These are phyloP conservation scores for Paelopatides confundens DNA, from an alignment of 53 echinoderm and acorn worm genomes.

Conservation along the genomic window DNA sequence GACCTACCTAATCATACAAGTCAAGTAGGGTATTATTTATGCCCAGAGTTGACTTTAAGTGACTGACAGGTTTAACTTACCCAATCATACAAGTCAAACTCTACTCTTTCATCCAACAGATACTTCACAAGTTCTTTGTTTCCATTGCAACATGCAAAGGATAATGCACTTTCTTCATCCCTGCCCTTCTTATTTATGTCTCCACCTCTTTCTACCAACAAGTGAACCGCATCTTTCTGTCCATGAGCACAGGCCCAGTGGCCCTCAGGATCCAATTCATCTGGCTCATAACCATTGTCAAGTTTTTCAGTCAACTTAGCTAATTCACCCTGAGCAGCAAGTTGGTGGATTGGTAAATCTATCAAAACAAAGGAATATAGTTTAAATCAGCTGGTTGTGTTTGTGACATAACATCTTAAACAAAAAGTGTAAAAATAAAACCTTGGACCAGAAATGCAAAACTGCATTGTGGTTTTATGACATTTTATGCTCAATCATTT, in stretches of 20 bases:
- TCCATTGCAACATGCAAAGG: constrained; percentile 87
- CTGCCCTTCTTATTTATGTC: constrained; percentile 63
- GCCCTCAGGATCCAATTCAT: constrained; percentile 68
- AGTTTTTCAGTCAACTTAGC: constrained; percentile 75
- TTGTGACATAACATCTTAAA: too few species aligned
- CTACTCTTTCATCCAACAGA: constrained; percentile 67
- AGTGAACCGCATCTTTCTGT: constrained; percentile 80
- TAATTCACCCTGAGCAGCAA: constrained; percentile 95
- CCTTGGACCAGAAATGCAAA: background rate
- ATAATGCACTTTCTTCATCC: constrained; percentile 84
- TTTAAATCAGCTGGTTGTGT: background rate
- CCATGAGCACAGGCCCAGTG: constrained; percentile 91
- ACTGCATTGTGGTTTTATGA: too few species aligned
- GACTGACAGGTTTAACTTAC: constrained; percentile 67
- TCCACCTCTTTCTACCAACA: constrained; percentile 66
- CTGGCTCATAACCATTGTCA: constrained; percentile 66
- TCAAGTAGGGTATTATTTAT: too few species aligned
- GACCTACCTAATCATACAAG: too few species aligned
- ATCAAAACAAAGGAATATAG: background rate
- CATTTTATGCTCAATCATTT: too few species aligned
- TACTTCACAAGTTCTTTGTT: constrained; percentile 71
- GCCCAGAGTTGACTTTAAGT: too few species aligned
- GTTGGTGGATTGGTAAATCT: constrained; percentile 90
- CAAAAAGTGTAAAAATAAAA: background rate
- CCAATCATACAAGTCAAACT: constrained; percentile 80